Evolutionary conservation across 2,113 vertebrate species (phyloP).

Genomic region (Galbula dea): DNA sequence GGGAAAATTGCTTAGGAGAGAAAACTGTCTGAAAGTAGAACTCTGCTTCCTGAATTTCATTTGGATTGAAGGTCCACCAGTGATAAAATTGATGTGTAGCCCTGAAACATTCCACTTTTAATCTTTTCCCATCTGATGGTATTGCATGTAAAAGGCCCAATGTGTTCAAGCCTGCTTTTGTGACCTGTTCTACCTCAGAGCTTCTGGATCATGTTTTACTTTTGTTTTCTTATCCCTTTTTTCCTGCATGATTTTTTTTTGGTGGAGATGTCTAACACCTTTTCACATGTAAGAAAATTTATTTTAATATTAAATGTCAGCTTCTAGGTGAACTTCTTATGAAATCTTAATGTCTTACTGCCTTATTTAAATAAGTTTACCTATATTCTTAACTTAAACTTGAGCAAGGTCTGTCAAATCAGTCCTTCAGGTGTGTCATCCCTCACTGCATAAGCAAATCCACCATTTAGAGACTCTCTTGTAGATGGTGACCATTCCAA

Average conservation of each 20-base stretch:
- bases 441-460: background rate
- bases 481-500: background rate
- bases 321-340: background rate
- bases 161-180: background rate
- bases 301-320: background rate
- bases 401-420: background rate
- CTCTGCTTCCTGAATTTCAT: background rate
- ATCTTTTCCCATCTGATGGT: background rate
- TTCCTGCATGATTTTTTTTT: background rate
- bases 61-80: background rate
- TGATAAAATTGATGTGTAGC: background rate
- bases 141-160: background rate
- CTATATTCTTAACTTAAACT: background rate
- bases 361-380: background rate
- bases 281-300: background rate
- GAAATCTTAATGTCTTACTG: background rate
- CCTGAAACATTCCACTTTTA: background rate
- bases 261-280: background rate
- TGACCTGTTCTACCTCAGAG: background rate
- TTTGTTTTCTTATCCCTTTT: background rate
- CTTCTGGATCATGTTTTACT: background rate
- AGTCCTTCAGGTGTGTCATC: background rate
- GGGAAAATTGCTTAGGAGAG: background rate
- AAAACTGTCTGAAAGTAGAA: background rate
- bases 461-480: background rate